A percentile compares a stretch with the other conserved stretches of the same genome.
Conservation (phyloP, 2,888 invertebrate species). For the Linhomoeus sp. region DNA sequence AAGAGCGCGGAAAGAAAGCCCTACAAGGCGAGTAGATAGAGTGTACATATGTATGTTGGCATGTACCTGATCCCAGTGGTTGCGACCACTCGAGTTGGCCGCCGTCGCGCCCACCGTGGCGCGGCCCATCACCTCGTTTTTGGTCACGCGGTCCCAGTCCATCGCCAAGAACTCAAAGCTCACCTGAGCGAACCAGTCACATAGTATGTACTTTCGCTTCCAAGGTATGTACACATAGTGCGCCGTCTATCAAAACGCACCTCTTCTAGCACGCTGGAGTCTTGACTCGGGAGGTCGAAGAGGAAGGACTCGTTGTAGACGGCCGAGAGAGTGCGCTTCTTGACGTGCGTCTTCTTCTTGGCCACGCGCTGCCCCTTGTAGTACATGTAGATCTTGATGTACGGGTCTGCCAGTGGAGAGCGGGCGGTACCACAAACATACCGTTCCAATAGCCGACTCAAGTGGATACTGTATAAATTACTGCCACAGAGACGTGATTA, state of each 20-base stretch:
- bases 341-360: slow-evolving; percentile 97
- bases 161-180: slow-evolving; percentile 67
- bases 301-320: slow-evolving; percentile 98
- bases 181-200: slow-evolving; percentile 49
- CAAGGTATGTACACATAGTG: no score
- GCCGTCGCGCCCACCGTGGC: slow-evolving; percentile 59
- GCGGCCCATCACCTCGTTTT: slow-evolving; percentile 93
- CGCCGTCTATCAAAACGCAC: no score
- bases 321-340: slow-evolving; percentile 87
- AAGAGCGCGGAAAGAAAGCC: no score
- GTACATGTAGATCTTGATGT: slow-evolving; percentile 84
- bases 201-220: slow-evolving; percentile 32
- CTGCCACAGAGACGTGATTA: no score
- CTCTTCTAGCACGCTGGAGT: slow-evolving; percentile 6
- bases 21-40: no score
- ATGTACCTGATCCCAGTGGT: slow-evolving; percentile 87
- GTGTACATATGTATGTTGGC: no score
- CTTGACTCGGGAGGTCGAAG: slow-evolving; percentile 65
- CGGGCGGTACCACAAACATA: no score
- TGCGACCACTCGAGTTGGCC: slow-evolving; percentile 38
- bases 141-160: slow-evolving; percentile 94
- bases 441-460: no score
- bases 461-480: no score
- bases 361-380: slow-evolving; percentile 93
- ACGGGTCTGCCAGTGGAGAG: slow-evolving; percentile 49